Evolutionary conservation across 2,888 invertebrate genomes (phyloP), one percentile per base, ranked within the genome.

Genomic region (Callyntrura guangdongensis): DNA sequence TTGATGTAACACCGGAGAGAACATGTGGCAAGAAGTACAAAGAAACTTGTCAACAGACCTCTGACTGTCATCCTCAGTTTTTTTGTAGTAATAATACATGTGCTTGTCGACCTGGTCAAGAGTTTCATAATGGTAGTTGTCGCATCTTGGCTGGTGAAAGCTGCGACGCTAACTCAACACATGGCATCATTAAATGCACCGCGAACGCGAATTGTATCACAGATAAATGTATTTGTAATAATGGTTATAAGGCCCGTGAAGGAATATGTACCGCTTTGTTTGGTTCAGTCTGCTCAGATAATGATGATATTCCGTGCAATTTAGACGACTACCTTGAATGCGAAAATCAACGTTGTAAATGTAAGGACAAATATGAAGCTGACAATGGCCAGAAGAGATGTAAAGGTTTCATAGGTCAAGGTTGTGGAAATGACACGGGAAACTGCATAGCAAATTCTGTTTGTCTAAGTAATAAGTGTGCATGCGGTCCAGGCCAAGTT

Each of bases 51-150:
- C 1, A n/a, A n/a, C 8, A 14, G 8, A 27, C 49, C 8, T 2
- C 20, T 11, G 89, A 89, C 1, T 89, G 89, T 64, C 56, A 61
- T 82, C 72, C 89, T 9, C 47, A 85, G 1, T 72, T 85, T 11
- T 67, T 49, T 0, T 47, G 27, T 12, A 27, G 17, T 25, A 14
- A 14, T 14, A 72, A 47, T 17, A 72, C 0, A 9, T 72, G 72
- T 17, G 1, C 6, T n/a, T 72, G 72, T 8, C 45, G 45, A 3
- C 9, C 45, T 4, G 17, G 47, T 0, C 72, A 72, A 45, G 45
- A 45, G 11, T 72, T 45, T 72, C 6, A 45, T 47, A 9, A 72
- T 3, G 47, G 47, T 9, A 17, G 9, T 17, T 72, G 72, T 45
- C 72, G 36, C 9, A 36, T 72, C 17, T 17, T 47, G 0, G 17